Conservation (phyloP, 2,113 vertebrate genomes). For the Mormyrus lacerda region DNA sequence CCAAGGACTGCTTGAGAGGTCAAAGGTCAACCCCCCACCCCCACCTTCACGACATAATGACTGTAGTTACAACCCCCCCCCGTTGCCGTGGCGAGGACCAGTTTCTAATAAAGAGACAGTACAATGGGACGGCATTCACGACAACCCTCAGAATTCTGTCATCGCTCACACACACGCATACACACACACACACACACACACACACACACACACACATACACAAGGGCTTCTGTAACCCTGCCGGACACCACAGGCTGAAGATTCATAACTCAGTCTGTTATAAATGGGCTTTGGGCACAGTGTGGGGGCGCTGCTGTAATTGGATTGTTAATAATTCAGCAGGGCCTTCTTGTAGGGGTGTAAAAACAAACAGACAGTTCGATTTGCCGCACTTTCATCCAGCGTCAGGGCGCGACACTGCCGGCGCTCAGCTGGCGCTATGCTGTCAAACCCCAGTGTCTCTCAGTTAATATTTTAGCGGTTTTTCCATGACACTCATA, state of each 20-base stretch:
- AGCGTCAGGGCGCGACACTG: neutral
- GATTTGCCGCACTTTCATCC: neutral
- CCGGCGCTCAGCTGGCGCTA: neutral
- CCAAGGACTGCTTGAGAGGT: neutral
- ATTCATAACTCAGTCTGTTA: neutral
- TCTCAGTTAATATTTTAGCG: slow-evolving; percentile 7
- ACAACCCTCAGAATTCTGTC: neutral
- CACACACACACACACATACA: neutral
- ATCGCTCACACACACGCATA: neutral
- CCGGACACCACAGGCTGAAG: neutral
- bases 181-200: neutral
- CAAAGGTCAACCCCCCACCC: neutral
- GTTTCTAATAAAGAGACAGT: neutral
- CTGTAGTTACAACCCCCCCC: neutral
- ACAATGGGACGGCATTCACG: neutral
- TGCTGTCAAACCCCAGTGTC: neutral
- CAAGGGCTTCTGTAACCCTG: neutral
- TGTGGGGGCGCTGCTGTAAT: neutral
- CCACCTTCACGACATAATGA: neutral
- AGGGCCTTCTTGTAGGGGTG: neutral
- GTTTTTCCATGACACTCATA: neutral
- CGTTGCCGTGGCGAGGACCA: neutral
- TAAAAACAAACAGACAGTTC: neutral
- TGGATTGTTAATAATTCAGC: neutral
- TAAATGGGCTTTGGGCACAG: neutral